These are phyloP conservation scores for Iselma pallidipennis DNA, from an alignment of 2,888 invertebrate species.

Conservation along the genomic window DNA sequence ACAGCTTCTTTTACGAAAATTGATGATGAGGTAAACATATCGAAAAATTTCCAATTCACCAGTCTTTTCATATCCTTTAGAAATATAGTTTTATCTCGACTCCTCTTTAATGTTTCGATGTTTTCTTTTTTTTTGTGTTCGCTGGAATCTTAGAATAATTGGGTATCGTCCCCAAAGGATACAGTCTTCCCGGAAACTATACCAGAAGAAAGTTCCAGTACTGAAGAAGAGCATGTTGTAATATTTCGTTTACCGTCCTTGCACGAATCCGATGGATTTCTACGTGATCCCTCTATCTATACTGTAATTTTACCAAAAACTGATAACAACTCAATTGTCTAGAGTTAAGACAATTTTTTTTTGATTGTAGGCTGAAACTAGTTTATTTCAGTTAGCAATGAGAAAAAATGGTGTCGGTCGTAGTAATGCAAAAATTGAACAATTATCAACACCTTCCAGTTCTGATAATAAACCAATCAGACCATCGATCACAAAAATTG, in stretches of 20 bases:
- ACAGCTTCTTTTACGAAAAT: constrained; percentile 55
- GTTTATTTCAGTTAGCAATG: constrained; percentile 71
- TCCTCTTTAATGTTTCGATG: background rate
- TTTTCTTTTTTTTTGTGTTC: constrained; percentile 10
- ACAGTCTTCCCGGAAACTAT: constrained; percentile 90
- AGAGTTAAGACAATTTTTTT: background rate
- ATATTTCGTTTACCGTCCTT: constrained; percentile 83
- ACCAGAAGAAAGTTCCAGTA: constrained; percentile 90
- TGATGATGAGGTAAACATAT: constrained; percentile 63
- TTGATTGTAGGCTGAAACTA: constrained; percentile 69
- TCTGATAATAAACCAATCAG: constrained; percentile 54
- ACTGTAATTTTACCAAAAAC: constrained; percentile 61
- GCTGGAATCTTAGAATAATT: constrained; percentile 59
- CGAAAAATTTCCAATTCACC: background rate
- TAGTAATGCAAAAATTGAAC: constrained; percentile 58
- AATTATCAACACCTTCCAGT: constrained; percentile 55
- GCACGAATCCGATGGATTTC: constrained; percentile 69
- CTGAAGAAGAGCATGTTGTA: constrained; percentile 90
- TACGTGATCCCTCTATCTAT: constrained; percentile 78
- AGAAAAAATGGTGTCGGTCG: constrained; percentile 56
- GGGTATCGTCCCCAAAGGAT: constrained; percentile 87
- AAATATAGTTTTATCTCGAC: background rate
- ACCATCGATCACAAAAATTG: constrained; percentile 65
- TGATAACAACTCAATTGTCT: background rate
- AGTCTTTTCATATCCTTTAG: background rate